Base-by-base conservation (phyloP, 1,140 invertebrate species). In the Microplitis mediator region DNA sequence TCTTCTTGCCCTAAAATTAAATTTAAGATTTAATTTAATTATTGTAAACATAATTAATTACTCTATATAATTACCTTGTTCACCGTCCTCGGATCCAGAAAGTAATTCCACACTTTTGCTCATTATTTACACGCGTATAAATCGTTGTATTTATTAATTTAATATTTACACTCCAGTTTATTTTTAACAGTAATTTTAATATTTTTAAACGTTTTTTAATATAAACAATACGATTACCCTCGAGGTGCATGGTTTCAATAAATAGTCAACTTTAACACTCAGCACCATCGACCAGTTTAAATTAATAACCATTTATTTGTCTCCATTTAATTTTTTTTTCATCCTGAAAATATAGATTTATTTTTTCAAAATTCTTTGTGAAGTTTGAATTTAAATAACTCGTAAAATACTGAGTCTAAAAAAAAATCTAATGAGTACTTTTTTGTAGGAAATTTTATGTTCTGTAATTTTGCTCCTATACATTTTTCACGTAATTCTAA, bases 41-140 rank as follows among this genome's bases (percentile, higher is more conserved):
- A 45, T 6, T 45, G 8, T 3, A 9, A 45, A 14, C 16, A 34
- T 32, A 67, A 45, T 8, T 50, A 51, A 32, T 39, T n/a, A 75
- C 79, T 45, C 8, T 0, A 45, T 2, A 11, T 45, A 45, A 9
- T 83, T 69, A 84, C 84, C 79, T 62, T 70, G 77, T 76, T 84
- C 82, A 74, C 77, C 79, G 77, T 85, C 82, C 76, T 85, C 81
- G 71, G 83, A 77, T 72, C 79, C 83, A 74, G 81, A 79, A 69
- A 85, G 83, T 69, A 85, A 76, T 71, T 85, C 83, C 54, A 84
- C 82, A 75, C 82, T 85, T 71, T 85, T 85, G 80, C 84, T 85
- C 84, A 85, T 85, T 74, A 45, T 45, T 45, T 45, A 45, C 39
- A 45, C 39, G 39, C 39, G 39, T 45, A 45, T 45, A 9, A 6